A percentile compares a stretch with the other conserved stretches of the same genome.
Evolutionary conservation across 2,113 vertebrate genomes (phyloP).

Genomic region (Castor canadensis): DNA sequence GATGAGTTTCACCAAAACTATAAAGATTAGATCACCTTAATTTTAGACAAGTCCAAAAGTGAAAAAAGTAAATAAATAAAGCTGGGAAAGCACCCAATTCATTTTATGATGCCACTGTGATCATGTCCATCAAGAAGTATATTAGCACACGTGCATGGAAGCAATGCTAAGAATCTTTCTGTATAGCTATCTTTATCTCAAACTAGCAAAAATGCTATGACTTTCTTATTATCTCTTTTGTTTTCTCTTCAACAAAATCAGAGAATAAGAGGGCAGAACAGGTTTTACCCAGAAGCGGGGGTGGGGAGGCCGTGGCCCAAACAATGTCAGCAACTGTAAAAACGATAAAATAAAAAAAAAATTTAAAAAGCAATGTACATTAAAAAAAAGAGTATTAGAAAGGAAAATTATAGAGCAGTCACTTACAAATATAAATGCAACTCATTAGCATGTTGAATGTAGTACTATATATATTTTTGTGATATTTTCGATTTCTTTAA

Average conservation of each 20-base stretch:
- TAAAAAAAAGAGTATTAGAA: constrained; percentile 7
- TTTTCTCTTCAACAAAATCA: too few species aligned
- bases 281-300: too few species aligned
- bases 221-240: too few species aligned
- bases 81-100: not conserved
- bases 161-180: too few species aligned
- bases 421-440: constrained; percentile 27
- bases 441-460: not conserved
- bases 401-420: not conserved
- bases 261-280: too few species aligned
- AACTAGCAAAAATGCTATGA: too few species aligned
- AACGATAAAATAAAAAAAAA: too few species aligned
- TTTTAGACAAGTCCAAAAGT: not conserved
- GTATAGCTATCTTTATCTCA: too few species aligned
- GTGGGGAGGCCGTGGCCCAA: too few species aligned
- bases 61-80: not conserved
- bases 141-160: too few species aligned
- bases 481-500: not conserved
- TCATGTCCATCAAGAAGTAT: not conserved
- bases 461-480: not conserved
- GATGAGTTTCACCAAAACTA: not conserved
- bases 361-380: too few species aligned
- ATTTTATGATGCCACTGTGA: not conserved
- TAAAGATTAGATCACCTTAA: not conserved
- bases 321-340: too few species aligned